A percentile compares a stretch with the other conserved stretches of the same genome.
phyloP scores from a whole-genome alignment of 2,888 invertebrate genomes.

The Leptopilina myrica region DNA sequence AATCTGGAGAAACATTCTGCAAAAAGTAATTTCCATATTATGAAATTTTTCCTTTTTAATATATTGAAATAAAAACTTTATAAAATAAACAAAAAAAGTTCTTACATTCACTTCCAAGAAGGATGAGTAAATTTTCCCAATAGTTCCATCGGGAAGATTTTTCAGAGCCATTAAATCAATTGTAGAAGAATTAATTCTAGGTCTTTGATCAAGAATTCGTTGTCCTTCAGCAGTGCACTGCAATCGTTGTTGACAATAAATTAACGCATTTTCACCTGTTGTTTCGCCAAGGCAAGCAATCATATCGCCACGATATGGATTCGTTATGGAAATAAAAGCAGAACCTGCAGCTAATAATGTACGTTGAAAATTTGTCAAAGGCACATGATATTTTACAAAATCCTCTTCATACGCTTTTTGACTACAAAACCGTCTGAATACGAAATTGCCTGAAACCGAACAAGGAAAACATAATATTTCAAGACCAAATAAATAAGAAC shows the following conservation, averaged over 20 bases:
- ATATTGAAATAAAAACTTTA: not conserved
- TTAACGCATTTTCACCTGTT: conserved; percentile 85
- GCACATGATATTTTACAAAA: conserved; percentile 82
- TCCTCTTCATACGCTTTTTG: conserved; percentile 80
- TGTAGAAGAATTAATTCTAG: conserved; percentile 91
- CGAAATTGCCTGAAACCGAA: conserved; percentile 61
- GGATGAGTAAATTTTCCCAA: conserved; percentile 91
- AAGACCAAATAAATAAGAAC: conserved; percentile 48
- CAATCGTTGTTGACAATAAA: conserved; percentile 87
- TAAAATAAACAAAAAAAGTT: conserved; percentile 45
- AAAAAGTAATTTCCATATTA: conserved; percentile 43
- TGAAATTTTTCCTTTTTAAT: not conserved
- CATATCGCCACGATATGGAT: conserved; percentile 93
- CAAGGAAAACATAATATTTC: conserved; percentile 58
- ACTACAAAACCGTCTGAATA: conserved; percentile 58
- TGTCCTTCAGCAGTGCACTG: conserved; percentile 85
- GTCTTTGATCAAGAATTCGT: conserved; percentile 86
- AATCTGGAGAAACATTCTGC: conserved; percentile 94
- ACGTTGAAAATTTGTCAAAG: conserved; percentile 85
- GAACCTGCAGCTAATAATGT: conserved; percentile 89
- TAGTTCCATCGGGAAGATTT: conserved; percentile 85
- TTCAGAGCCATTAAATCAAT: conserved; percentile 86
- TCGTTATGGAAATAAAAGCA: conserved; percentile 87
- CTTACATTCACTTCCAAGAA: conserved; percentile 89
- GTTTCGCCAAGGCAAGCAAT: conserved; percentile 96